Percentiles rank a stretch among this genome's conserved stretches.
Evolutionary conservation across 2,797 vertebrate genomes (phyloP).

Genomic region (Chromis chromis): DNA sequence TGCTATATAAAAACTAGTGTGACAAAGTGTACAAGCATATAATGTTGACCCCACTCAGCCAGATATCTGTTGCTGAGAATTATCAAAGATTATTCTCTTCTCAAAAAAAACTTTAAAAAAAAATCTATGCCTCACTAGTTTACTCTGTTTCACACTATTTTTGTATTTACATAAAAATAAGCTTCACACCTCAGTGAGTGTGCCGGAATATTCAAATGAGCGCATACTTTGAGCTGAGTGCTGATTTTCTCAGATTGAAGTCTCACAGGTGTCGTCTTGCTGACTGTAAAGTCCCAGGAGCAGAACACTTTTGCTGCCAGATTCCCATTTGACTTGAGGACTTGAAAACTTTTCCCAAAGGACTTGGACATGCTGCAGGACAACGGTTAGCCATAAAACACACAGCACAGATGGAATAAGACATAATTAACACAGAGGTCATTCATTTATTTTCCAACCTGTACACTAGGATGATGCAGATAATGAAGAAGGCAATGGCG

Average conservation of each 20-base stretch:
- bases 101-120: too few relatives aligned
- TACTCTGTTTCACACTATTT: neutral
- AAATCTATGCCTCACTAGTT: neutral
- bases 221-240: slow-evolving; percentile 88
- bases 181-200: neutral
- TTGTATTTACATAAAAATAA: neutral
- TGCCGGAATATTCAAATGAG: neutral
- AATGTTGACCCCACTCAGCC: too few relatives aligned
- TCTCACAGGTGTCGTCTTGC: slow-evolving; percentile 81
- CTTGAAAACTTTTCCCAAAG: slow-evolving; percentile 84
- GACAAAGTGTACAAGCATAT: neutral
- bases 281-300: slow-evolving; percentile 93
- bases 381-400: slow-evolving; percentile 6
- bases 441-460: slow-evolving; percentile 76
- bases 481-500: slow-evolving; percentile 82
- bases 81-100: neutral
- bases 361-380: slow-evolving; percentile 84
- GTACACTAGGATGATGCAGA: slow-evolving; percentile 88
- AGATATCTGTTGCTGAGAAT: neutral
- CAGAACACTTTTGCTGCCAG: slow-evolving; percentile 87
- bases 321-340: slow-evolving; percentile 75
- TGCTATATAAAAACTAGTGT: neutral
- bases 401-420: neutral
- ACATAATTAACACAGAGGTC: neutral
- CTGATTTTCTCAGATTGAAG: slow-evolving; percentile 87